Conservation (phyloP, 2,113 vertebrate species). For the Nipponia nippon region DNA sequence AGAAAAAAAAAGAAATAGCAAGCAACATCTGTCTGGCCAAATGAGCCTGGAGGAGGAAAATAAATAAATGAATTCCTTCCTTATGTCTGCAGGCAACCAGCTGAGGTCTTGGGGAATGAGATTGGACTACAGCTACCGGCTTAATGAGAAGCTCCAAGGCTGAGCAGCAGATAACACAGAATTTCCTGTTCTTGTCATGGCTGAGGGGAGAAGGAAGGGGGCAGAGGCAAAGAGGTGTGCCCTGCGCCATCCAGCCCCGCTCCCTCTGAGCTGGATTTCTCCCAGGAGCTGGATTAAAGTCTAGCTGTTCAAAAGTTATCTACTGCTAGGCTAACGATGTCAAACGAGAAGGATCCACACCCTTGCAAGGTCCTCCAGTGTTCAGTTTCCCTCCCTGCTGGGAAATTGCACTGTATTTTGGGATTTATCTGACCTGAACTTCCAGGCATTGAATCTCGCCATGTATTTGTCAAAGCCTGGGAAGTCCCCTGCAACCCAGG, state of each 20-base stretch:
- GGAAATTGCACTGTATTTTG: neutral
- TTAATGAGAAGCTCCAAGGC: neutral
- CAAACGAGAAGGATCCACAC: neutral
- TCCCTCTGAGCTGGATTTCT: neutral
- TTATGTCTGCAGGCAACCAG: neutral
- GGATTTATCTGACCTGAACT: conserved; percentile 44
- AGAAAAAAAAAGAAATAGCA: neutral
- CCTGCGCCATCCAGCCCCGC: fast-evolving
- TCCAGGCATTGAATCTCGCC: conserved; percentile 30
- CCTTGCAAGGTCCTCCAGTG: neutral
- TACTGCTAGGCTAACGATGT: neutral
- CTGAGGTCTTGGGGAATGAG: neutral
- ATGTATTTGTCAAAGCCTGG: neutral
- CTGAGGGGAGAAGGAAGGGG: neutral
- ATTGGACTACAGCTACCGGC: neutral
- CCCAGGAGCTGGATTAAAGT: neutral
- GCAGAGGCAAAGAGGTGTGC: neutral
- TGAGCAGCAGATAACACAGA: neutral
- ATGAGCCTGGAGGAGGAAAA: neutral
- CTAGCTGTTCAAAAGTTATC: neutral
- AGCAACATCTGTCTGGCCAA: neutral
- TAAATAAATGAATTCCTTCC: neutral
- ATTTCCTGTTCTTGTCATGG: neutral
- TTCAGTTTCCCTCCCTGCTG: neutral
- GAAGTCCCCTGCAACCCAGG: neutral